Conservation (phyloP, 2,888 invertebrate genomes). For the Ectemnius lituratus region DNA sequence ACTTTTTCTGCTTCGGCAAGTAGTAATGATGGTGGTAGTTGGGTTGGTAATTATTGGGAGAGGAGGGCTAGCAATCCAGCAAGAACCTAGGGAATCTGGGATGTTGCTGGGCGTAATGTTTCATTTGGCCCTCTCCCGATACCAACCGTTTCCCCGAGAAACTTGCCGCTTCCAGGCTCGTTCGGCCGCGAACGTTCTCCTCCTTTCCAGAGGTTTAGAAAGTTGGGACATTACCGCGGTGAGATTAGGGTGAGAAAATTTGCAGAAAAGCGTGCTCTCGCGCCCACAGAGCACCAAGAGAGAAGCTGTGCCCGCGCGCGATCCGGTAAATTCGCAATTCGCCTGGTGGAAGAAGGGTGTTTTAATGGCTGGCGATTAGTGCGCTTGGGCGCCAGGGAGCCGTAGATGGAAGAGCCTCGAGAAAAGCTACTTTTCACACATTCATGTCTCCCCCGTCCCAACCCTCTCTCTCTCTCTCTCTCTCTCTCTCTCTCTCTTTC, state of each 20-base stretch:
- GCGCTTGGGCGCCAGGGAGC: slow-evolving; percentile 75
- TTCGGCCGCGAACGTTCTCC: slow-evolving; percentile 49
- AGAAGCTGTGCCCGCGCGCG: no score
- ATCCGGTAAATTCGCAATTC: slow-evolving; percentile 44
- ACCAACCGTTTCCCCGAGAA: neutral
- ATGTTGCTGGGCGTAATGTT: slow-evolving; percentile 12
- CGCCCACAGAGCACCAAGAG: slow-evolving; percentile 27
- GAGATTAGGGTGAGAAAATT: slow-evolving; percentile 73
- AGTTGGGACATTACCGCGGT: slow-evolving; percentile 68
- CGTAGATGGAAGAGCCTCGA: slow-evolving; percentile 65
- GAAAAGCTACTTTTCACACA: slow-evolving; percentile 70
- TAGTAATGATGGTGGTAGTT: neutral
- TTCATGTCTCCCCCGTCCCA: slow-evolving; percentile 45
- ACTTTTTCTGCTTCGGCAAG: neutral
- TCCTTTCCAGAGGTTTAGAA: slow-evolving; percentile 64
- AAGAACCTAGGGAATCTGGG: slow-evolving; percentile 37
- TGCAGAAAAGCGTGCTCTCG: slow-evolving; percentile 53
- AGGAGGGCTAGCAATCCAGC: neutral
- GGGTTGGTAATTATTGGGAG: slow-evolving; percentile 27
- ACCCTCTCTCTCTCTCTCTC: no score
- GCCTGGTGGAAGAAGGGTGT: slow-evolving; percentile 64
- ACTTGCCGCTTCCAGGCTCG: neutral
- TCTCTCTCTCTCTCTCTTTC: no score
- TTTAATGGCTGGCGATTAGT: slow-evolving; percentile 76
- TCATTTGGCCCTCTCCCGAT: slow-evolving; percentile 38